Conservation (phyloP, 1,140 invertebrate genomes). For the Drosophila kohkoa region DNA sequence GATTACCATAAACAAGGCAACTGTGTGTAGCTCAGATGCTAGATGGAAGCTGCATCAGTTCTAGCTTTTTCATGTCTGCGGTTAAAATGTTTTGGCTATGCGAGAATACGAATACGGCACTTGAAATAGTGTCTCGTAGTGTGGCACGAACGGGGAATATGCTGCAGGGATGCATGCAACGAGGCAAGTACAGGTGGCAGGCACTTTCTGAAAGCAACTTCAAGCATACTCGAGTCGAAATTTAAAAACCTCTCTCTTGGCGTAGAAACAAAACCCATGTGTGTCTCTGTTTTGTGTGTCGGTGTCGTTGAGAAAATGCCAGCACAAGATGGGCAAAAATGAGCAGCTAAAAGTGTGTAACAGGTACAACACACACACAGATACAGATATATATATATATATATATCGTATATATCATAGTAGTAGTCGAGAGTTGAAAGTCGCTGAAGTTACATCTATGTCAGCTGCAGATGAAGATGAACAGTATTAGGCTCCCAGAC, state of each 20-base stretch:
- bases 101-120: slow-evolving; percentile 18
- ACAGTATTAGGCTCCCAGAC: not conserved
- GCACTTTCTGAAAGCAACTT: slow-evolving; percentile 61
- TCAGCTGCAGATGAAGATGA: slow-evolving; percentile 39
- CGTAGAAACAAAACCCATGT: slow-evolving; percentile 27
- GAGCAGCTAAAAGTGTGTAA: slow-evolving; percentile 54
- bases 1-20: slow-evolving; percentile 71
- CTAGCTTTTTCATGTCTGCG: slow-evolving; percentile 19
- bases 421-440: slow-evolving; percentile 36
- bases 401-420: no score
- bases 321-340: slow-evolving; percentile 36
- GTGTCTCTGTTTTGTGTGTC: not conserved
- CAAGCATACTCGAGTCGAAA: slow-evolving; percentile 58
- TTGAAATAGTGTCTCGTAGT: slow-evolving; percentile 55
- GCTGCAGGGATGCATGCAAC: no score
- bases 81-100: slow-evolving; percentile 52
- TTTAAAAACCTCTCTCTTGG: slow-evolving; percentile 58
- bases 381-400: no score
- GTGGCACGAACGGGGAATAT: not conserved
- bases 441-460: slow-evolving; percentile 39
- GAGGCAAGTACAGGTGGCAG: slow-evolving; percentile 37
- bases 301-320: slow-evolving; percentile 3
- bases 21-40: slow-evolving; percentile 33
- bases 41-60: not conserved
- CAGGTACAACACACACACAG: slow-evolving; percentile 33